Evolutionary conservation across 2,888 invertebrate species (phyloP).

Genomic region (Ophion slaviceki): DNA sequence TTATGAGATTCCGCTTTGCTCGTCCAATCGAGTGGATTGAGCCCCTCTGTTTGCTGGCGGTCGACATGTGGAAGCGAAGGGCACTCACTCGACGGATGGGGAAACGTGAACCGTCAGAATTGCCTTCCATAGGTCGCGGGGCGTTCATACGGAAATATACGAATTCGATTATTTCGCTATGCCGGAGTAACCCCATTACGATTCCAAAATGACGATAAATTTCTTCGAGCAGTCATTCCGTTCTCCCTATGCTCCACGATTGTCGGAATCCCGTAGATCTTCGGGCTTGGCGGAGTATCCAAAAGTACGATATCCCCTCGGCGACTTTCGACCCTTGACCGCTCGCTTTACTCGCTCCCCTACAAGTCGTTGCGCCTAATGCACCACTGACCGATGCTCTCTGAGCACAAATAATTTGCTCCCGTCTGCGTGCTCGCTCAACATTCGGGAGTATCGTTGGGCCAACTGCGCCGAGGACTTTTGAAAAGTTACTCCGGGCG

Average conservation of each 20-base stretch:
- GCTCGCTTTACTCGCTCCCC: neutral
- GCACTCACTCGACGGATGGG: constrained; percentile 39
- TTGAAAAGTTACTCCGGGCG: constrained; percentile 14
- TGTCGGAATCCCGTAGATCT: neutral
- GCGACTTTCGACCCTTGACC: constrained; percentile 14
- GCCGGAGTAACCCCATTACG: constrained; percentile 49
- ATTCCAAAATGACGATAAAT: constrained; percentile 48
- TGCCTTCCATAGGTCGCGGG: constrained; percentile 25
- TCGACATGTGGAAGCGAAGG: constrained; percentile 8
- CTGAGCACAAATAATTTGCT: constrained; percentile 47
- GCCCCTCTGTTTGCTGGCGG: constrained; percentile 22
- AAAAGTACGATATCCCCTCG: constrained; percentile 11
- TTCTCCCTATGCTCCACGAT: constrained; percentile 26
- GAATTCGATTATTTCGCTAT: constrained; percentile 47
- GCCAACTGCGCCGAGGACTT: constrained; percentile 44
- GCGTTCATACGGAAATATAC: constrained; percentile 33
- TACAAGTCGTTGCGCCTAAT: constrained; percentile 11
- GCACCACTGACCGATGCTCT: constrained; percentile 9
- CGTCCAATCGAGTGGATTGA: constrained; percentile 38
- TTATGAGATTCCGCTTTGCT: constrained; percentile 18
- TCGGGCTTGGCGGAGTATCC: neutral
- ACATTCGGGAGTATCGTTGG: neutral
- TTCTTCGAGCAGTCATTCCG: constrained; percentile 58
- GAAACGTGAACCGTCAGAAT: constrained; percentile 22
- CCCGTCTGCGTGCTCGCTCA: constrained; percentile 3